A percentile compares a stretch with the other conserved stretches of the same genome.
Evolutionary conservation across 2,888 invertebrate species (phyloP).

Genomic region (Colostygia pectinataria): DNA sequence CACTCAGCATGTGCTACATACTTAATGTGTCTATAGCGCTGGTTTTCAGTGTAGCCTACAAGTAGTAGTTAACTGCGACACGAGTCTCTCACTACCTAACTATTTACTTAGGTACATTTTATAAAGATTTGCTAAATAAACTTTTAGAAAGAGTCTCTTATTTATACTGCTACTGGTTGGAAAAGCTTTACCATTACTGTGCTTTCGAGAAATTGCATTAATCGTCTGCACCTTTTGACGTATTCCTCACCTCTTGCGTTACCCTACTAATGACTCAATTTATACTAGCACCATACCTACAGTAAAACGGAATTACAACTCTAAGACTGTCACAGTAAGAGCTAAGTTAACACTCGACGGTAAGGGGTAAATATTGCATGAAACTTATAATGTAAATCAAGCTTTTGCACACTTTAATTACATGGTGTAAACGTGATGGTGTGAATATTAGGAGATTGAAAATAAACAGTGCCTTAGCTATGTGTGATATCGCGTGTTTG

Average conservation of each 20-base stretch:
- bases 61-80: too few species aligned
- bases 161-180: background rate
- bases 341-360: background rate
- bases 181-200: slow-evolving; percentile 2
- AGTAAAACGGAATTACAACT: slow-evolving; percentile 15
- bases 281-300: slow-evolving; percentile 36
- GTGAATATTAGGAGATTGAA: slow-evolving; percentile 49
- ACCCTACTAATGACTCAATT: slow-evolving; percentile 72
- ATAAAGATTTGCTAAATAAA: background rate
- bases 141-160: too few species aligned
- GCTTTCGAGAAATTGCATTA: slow-evolving; percentile 66
- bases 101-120: slow-evolving; percentile 35
- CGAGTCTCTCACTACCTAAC: too few species aligned
- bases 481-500: slow-evolving; percentile 1
- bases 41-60: too few species aligned
- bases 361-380: slow-evolving; percentile 44
- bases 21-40: too few species aligned
- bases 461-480: slow-evolving; percentile 6
- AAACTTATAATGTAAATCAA: slow-evolving; percentile 55
- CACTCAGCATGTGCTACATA: too few species aligned
- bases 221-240: slow-evolving; percentile 66
- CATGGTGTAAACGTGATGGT: slow-evolving; percentile 56
- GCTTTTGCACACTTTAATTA: slow-evolving; percentile 60
- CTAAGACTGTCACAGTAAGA: slow-evolving; percentile 2
- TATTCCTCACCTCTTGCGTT: slow-evolving; percentile 64